Evolutionary conservation across 2,888 invertebrate genomes (phyloP), one percentile per base, ranked within the genome.

Genomic region (Napeogenes sylphis): DNA sequence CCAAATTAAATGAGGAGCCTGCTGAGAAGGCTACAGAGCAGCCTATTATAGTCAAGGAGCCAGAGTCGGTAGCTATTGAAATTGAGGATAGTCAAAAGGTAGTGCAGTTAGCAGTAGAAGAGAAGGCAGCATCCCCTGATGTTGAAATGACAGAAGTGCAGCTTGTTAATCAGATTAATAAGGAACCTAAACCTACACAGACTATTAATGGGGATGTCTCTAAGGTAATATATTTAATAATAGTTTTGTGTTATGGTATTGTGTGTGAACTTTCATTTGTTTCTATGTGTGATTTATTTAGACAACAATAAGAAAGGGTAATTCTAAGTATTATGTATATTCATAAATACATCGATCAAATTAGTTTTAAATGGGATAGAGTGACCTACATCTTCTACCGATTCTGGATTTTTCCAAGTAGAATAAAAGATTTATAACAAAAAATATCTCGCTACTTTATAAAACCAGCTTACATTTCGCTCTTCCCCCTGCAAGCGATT

Each of bases 141-240:
- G 79, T 81, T 63, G 85, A 82, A 46, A 86, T 87, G 83, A 79
- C 75, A 42, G 83, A 84, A 46, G 77, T 79, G 55, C 73, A 74
- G 33, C 66, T 68, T 8, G 58, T 68, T 10, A 72, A 73, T 55
- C 75, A 74, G 59, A 64, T 66, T 60, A 83, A 83, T 46, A 86
- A 81, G 72, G 80, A 82, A 62, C 63, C 70, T 2, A 86, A 82
- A 67, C 66, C 76, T 53, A 67, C 74, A 55, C 79, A 78, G 62
- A 77, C 88, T 21, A 73, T 88, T 65, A 90, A 90, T 78, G 90
- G 90, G 64, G 89, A 90, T 73, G 72, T 88, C 60, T 60, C 71
- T 59, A 90, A 88, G 84, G 87, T 85, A 76, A 59, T 21, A 5
- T 10, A 21, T 30, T 13, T 14, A 51, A 45, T 59, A 63, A 3